A percentile compares a stretch with the other conserved stretches of the same genome.
Evolutionary conservation across 2,888 invertebrate species (phyloP).

Genomic region (Ellobium chinense): DNA sequence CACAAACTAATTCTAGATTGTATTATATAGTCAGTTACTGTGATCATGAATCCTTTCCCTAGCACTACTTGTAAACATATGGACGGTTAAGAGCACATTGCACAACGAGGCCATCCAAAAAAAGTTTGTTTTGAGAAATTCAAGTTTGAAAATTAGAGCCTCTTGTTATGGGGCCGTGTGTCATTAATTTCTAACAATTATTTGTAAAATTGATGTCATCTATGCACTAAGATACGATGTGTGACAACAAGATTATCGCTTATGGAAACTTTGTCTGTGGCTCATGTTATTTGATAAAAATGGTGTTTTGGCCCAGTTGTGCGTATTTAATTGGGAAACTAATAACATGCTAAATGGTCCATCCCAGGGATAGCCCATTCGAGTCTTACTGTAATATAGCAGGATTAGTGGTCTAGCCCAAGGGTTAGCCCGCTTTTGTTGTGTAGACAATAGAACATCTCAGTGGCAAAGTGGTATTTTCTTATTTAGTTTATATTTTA

Average conservation of each 20-base stretch:
- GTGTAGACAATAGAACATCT: too few species aligned
- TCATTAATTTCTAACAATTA: not conserved
- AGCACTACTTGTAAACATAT: too few species aligned
- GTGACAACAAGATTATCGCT: not conserved
- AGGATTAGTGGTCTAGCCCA: not conserved
- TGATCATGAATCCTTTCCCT: too few species aligned
- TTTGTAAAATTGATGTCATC: not conserved
- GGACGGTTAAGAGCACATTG: too few species aligned
- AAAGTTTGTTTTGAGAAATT: not conserved
- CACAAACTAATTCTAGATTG: too few species aligned
- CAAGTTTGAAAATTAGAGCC: not conserved
- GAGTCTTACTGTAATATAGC: not conserved
- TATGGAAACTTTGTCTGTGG: not conserved
- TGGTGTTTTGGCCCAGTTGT: not conserved
- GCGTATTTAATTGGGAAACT: not conserved
- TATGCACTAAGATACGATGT: not conserved
- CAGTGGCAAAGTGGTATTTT: too few species aligned
- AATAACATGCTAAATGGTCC: not conserved
- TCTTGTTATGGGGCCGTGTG: not conserved
- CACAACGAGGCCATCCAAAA: not conserved
- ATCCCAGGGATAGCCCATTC: not conserved
- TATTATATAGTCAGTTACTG: too few species aligned
- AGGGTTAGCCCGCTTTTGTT: too few species aligned
- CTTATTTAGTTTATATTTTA: too few species aligned
- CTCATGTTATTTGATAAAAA: not conserved